Percentiles rank a stretch among this genome's conserved stretches.
Evolutionary conservation across 2,888 invertebrate species (phyloP).

Genomic region (Nephrotoma appendiculata): DNA sequence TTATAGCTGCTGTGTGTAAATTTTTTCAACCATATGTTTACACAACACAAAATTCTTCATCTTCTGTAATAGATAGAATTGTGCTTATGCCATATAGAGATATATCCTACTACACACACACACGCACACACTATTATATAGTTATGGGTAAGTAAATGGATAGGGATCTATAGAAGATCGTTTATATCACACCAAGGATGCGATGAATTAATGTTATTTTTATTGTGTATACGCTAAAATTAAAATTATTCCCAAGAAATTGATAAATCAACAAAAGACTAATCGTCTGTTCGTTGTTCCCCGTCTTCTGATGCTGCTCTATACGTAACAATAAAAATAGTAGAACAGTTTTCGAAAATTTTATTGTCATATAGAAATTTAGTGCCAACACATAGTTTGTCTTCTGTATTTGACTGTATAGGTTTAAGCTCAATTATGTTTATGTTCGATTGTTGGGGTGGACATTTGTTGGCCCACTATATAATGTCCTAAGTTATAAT

Average conservation of each 20-base stretch:
- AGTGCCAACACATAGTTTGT: neutral
- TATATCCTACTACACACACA: neutral
- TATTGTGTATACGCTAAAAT: neutral
- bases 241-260: neutral
- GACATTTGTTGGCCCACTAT: no score
- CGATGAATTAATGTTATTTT: neutral
- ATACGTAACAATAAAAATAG: neutral
- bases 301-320: neutral
- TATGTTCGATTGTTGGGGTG: no score
- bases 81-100: neutral
- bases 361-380: neutral
- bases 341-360: neutral
- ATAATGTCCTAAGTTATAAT: no score
- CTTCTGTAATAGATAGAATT: neutral
- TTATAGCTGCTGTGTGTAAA: neutral
- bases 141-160: neutral
- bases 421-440: neutral
- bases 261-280: neutral
- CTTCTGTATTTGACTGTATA: neutral
- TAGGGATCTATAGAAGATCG: neutral
- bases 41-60: neutral
- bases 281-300: neutral
- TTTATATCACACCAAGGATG: neutral
- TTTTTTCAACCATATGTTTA: neutral
- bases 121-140: neutral